A percentile compares a stretch with the other conserved stretches of the same genome.
Conservation (phyloP, 2,113 vertebrate genomes). For the Vimba vimba region DNA sequence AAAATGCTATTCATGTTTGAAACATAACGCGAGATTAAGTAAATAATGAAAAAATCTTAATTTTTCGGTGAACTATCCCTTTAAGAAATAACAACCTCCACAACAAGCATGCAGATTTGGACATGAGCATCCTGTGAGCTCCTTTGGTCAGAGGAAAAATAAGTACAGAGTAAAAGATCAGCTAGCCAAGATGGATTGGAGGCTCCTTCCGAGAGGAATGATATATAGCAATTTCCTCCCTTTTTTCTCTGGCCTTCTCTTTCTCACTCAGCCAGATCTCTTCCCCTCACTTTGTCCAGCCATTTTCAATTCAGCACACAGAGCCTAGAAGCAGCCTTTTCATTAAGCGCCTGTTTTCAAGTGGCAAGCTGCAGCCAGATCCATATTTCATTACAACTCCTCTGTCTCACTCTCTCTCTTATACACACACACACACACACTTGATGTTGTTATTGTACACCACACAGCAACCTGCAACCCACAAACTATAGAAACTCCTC, state of each 20-base stretch:
- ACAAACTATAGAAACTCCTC: constrained; percentile 14
- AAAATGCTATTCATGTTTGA: neutral
- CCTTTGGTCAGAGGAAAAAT: neutral
- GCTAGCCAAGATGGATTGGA: constrained; percentile 25
- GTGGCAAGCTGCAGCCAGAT: constrained; percentile 71
- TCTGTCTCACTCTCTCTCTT: constrained; percentile 58
- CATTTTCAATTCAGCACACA: constrained; percentile 71
- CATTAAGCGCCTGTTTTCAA: constrained; percentile 76
- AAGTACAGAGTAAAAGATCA: neutral
- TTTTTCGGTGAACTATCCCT: neutral
- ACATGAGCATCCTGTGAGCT: neutral
- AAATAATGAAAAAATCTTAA: neutral
- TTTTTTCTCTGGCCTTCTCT: neutral
- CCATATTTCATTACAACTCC: constrained; percentile 78
- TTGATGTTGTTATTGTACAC: neutral
- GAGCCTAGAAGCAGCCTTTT: constrained; percentile 70
- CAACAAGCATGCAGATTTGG: neutral
- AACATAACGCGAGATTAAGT: neutral
- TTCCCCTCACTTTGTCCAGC: constrained; percentile 33
- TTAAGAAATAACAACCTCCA: neutral
- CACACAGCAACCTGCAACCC: constrained; percentile 18
- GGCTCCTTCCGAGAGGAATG: constrained; percentile 32
- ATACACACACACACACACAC: neutral
- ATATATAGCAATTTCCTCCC: constrained; percentile 51
- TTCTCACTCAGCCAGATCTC: constrained; percentile 44